These are phyloP conservation scores for Nerophis ophidion DNA, from an alignment of 2,113 vertebrate genomes.

Conservation along the genomic window DNA sequence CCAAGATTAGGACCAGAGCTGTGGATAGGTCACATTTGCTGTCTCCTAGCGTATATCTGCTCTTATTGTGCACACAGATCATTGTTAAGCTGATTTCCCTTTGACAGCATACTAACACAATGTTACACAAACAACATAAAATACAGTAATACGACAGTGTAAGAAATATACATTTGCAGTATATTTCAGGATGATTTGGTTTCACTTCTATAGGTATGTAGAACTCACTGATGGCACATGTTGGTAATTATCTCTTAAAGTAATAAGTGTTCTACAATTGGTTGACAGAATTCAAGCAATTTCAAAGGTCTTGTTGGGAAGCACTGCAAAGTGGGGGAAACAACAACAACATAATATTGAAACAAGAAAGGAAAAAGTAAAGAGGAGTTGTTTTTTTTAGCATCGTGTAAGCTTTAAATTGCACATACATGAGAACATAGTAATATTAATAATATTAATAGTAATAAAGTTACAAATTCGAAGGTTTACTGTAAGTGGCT, in stretches of 20 bases:
- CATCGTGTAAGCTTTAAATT: no score
- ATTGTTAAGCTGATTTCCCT: constrained; percentile 39
- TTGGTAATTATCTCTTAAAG: background rate
- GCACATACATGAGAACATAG: no score
- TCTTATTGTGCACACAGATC: constrained; percentile 16
- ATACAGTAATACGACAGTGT: background rate
- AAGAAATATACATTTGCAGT: background rate
- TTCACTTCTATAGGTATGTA: background rate
- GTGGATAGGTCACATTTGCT: constrained; percentile 36
- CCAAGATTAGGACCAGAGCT: background rate
- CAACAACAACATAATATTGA: no score
- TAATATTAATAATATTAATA: no score
- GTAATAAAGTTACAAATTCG: background rate
- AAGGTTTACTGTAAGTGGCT: background rate
- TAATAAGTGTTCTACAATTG: background rate
- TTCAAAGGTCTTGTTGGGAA: no score
- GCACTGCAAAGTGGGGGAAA: background rate
- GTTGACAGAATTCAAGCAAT: no score
- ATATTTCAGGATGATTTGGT: no score
- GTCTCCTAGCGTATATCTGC: constrained; percentile 33
- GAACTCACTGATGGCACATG: background rate
- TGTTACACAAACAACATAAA: background rate
- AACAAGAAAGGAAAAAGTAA: no score
- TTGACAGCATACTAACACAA: background rate
- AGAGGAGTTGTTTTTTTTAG: no score